These are phyloP conservation scores for Drepana arcuata DNA, from an alignment of 1,140 invertebrate genomes.

Conservation along the genomic window DNA sequence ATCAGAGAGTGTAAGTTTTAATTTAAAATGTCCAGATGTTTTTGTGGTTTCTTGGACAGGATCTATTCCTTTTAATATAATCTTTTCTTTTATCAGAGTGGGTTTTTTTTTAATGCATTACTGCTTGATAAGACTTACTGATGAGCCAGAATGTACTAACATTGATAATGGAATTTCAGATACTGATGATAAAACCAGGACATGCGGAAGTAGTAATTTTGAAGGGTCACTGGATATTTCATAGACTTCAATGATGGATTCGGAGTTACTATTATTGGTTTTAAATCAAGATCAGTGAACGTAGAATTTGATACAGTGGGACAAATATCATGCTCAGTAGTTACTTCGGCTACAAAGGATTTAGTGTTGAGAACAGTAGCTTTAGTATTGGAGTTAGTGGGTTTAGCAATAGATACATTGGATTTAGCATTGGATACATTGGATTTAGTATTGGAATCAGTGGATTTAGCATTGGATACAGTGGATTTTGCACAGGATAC, in stretches of 20 bases:
- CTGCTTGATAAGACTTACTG: slow-evolving; percentile 4
- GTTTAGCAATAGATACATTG: too few species aligned
- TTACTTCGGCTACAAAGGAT: too few species aligned
- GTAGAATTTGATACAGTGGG: too few species aligned
- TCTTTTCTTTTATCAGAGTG: slow-evolving; percentile 4
- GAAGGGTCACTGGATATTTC: slow-evolving; percentile 3
- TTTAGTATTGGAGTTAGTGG: too few species aligned
- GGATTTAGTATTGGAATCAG: too few species aligned
- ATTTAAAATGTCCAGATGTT: slow-evolving; percentile 7
- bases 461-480: too few species aligned
- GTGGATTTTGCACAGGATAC: too few species aligned
- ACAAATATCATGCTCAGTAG: too few species aligned
- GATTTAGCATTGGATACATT: too few species aligned
- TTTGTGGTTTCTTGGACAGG: slow-evolving; percentile 1
- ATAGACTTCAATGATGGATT: slow-evolving; percentile 1
- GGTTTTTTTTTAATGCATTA: slow-evolving; percentile 1
- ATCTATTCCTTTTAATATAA: slow-evolving; percentile 11
- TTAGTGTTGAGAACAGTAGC: too few species aligned
- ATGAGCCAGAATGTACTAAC: slow-evolving; percentile 7
- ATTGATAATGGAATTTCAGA: slow-evolving; percentile 9
- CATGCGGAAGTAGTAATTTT: slow-evolving; percentile 7
- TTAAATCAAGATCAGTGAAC: too few species aligned
- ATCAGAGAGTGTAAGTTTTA: slow-evolving; percentile 3
- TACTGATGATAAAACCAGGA: slow-evolving; percentile 3
- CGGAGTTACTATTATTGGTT: background rate